Evolutionary conservation across 2,113 vertebrate genomes (phyloP).

Genomic region (Phrynosoma platyrhinos): DNA sequence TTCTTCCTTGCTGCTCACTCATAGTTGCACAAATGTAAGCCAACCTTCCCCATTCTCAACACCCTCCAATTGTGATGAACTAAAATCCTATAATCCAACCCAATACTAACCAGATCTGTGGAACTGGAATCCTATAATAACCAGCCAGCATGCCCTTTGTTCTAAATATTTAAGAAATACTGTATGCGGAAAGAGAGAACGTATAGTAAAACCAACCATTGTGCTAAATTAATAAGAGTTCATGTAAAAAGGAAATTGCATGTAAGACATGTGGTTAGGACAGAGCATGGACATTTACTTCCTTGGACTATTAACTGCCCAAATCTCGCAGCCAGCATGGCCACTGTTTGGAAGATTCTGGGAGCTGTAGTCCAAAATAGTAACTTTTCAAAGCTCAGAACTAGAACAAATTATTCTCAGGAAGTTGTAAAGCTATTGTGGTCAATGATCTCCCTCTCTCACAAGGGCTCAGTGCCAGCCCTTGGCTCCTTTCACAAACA

Average conservation of each 20-base stretch:
- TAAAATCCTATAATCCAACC: background rate
- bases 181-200: background rate
- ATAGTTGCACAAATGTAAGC: background rate
- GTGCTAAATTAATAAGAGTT: conserved; percentile 62
- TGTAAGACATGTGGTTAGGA: conserved; percentile 30
- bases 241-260: conserved; percentile 8
- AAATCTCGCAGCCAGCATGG: too few species aligned
- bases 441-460: background rate
- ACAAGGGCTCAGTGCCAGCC: background rate
- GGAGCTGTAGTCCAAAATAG: too few species aligned
- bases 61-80: background rate
- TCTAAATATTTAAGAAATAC: background rate
- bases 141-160: background rate
- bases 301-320: too few species aligned
- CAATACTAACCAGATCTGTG: background rate
- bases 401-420: background rate
- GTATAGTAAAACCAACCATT: background rate
- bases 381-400: too few species aligned
- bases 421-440: background rate
- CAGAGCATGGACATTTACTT: too few species aligned
- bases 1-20: background rate
- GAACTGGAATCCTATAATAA: background rate
- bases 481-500: background rate
- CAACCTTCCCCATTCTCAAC: background rate
- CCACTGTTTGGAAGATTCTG: too few species aligned